Percentiles rank a stretch among this genome's conserved stretches.
phyloP scores from a whole-genome alignment of 2,797 vertebrate species.

The Smutsia gigantea region DNA sequence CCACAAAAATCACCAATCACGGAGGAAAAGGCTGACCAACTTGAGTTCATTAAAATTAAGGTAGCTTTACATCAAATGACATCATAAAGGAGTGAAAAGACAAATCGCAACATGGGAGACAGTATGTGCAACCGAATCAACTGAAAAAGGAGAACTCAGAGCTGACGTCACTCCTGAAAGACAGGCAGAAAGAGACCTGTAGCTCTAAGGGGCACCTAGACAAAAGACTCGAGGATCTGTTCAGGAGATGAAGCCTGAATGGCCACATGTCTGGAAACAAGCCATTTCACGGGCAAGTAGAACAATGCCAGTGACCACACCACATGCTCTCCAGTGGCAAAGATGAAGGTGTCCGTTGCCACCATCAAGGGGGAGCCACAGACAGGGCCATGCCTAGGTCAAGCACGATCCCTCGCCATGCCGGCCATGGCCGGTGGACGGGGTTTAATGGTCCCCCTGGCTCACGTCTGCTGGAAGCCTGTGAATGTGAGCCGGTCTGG shows the following conservation, averaged over 20 bases:
- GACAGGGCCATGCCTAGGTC: too few relatives aligned
- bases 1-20: neutral
- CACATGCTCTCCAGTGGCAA: neutral
- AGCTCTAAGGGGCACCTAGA: neutral
- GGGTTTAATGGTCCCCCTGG: neutral
- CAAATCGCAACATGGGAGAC: neutral
- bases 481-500: neutral
- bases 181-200: rapidly evolving
- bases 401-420: neutral
- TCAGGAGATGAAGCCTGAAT: neutral
- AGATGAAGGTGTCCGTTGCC: rapidly evolving
- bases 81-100: neutral
- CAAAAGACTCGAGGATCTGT: neutral
- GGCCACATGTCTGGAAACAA: neutral
- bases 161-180: rapidly evolving
- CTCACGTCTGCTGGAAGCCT: neutral
- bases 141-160: neutral
- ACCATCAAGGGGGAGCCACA: neutral
- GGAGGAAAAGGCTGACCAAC: neutral
- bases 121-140: neutral
- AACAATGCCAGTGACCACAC: rapidly evolving
- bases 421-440: rapidly evolving
- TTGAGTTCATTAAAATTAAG: neutral
- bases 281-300: neutral
- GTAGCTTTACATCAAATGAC: neutral